Evolutionary conservation across 2,888 invertebrate genomes (phyloP), one percentile per base, ranked within the genome.

Genomic region (Oligia latruncula): DNA sequence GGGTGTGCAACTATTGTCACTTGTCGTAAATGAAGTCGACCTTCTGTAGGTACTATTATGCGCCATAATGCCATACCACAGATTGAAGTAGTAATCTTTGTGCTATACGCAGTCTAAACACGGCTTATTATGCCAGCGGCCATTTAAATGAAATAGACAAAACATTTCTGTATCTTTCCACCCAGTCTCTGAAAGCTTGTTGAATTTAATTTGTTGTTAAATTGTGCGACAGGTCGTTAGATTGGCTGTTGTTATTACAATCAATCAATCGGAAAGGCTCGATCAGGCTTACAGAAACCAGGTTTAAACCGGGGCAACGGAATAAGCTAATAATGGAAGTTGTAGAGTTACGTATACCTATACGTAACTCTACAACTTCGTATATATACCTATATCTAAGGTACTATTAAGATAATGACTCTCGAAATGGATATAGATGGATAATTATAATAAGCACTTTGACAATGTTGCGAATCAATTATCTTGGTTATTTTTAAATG

Each of bases 101-200:
- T 15, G 29, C 52, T 43, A 49, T 65, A 73, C 35, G 20, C 35
- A 35, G 23, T 52, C 20, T 67, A 49, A 77, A 23, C 29, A 60
- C 20, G 20, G 40, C 29, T 74, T 80, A 73, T 49, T 71, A 55
- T 46, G 80, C 35, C 20, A 71, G n/a, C 13, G 4, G 20, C 46
- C 40, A 55, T 49, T 62, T 55, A 40, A 83, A 77, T 68, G 23
- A 46, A 68, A 80, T 40, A 77, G 55, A 77, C 68, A 68, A 62
- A 77, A 77, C 83, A 83, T 62, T 77, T 80, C 23, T 15, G 29
- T 40, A 83, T 35, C 23, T 83, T 83, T 77, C n/a, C 20, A 55
- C 17, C 35, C 46, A 1, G 17, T 68, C 60, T 23, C 67, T 83
- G 77, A 83, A 80, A 80, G 60, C 76, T 43, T 66, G 52, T 60